Percentiles rank a stretch among this genome's conserved stretches.
Conservation (phyloP, 1,140 invertebrate genomes). For the Chironomus tepperi region DNA sequence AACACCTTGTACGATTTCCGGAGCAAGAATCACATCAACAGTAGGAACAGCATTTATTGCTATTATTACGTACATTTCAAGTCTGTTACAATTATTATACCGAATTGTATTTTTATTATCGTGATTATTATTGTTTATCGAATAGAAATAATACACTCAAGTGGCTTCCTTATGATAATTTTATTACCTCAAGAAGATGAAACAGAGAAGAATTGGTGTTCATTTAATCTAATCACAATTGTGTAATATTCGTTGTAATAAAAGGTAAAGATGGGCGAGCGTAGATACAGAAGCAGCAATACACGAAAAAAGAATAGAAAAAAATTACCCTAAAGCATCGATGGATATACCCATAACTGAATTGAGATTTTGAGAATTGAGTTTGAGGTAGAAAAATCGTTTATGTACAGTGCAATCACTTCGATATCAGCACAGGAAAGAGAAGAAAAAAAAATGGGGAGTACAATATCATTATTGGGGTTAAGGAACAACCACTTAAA, state of each 20-base stretch:
- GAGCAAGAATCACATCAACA: neutral
- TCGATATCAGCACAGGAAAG: too few relatives aligned
- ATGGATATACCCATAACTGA: neutral
- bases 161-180: neutral
- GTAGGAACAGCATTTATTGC: neutral
- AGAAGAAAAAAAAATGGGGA: too few relatives aligned
- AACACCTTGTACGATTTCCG: too few relatives aligned
- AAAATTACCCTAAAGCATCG: neutral
- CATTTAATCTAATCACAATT: neutral
- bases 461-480: too few relatives aligned
- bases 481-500: too few relatives aligned
- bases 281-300: too few relatives aligned
- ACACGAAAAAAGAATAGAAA: neutral
- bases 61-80: neutral
- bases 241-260: neutral
- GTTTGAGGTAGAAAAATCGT: too few relatives aligned
- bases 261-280: neutral
- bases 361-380: too few relatives aligned
- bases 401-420: too few relatives aligned
- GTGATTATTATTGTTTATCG: neutral
- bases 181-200: neutral
- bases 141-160: neutral
- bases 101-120: constrained; percentile 5
- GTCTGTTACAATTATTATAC: too few relatives aligned
- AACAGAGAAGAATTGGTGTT: neutral